A percentile compares a stretch with the other conserved stretches of the same genome.
Conservation (phyloP, 2,797 vertebrate genomes). For the Fistularia tabacaria region DNA sequence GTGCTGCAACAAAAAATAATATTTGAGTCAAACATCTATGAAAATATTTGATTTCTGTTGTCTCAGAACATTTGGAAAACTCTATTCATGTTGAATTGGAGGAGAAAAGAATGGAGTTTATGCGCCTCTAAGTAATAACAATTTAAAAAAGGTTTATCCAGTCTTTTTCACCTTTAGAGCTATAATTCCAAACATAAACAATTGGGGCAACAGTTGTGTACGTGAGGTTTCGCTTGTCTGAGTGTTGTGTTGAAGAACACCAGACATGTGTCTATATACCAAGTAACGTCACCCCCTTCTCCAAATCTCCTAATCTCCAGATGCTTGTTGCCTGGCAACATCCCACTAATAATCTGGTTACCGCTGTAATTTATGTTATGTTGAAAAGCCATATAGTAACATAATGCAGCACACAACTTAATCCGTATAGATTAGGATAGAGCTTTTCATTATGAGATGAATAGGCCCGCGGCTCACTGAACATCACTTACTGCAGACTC, state of each 20-base stretch:
- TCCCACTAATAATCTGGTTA: constrained; percentile 37
- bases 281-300: constrained; percentile 29
- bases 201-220: too few relatives aligned
- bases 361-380: constrained; percentile 12
- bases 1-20: too few relatives aligned
- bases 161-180: too few relatives aligned
- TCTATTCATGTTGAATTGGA: too few relatives aligned
- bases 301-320: constrained; percentile 57
- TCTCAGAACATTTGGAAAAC: too few relatives aligned
- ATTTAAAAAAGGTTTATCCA: too few relatives aligned
- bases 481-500: neutral
- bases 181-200: too few relatives aligned
- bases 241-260: constrained; percentile 3
- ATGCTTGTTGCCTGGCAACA: constrained; percentile 43
- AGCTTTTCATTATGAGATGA: constrained; percentile 14
- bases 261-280: constrained; percentile 26
- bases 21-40: too few relatives aligned
- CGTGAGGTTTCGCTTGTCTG: neutral
- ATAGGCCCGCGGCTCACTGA: constrained; percentile 8
- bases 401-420: constrained; percentile 12
- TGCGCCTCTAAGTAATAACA: too few relatives aligned
- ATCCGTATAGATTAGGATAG: constrained; percentile 23
- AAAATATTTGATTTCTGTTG: too few relatives aligned
- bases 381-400: constrained; percentile 1
- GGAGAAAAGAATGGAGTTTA: too few relatives aligned